A percentile compares a stretch with the other conserved stretches of the same genome.
These are phyloP conservation scores for Ephestia elutella DNA, from an alignment of 1,140 invertebrate genomes.

Conservation along the genomic window DNA sequence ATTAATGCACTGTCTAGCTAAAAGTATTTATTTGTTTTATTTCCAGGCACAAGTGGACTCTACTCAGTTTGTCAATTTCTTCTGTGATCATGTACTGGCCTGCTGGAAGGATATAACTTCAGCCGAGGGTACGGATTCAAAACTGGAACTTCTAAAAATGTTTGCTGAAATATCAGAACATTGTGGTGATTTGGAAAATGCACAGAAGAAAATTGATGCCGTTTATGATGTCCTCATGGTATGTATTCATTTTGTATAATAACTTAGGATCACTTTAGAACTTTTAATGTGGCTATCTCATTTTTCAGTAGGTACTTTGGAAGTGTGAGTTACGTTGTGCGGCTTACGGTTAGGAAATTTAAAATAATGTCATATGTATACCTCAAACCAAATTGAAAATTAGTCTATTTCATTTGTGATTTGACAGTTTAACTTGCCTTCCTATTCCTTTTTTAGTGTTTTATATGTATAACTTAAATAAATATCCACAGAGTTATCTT, in stretches of 20 bases:
- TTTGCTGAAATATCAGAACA: slow-evolving; percentile 89
- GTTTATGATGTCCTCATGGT: slow-evolving; percentile 88
- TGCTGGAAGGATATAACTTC: slow-evolving; percentile 75
- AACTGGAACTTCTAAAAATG: slow-evolving; percentile 89
- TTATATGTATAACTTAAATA: not conserved
- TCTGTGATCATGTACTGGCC: slow-evolving; percentile 89
- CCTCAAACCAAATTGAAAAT: too few species aligned
- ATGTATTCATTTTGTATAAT: slow-evolving; percentile 44
- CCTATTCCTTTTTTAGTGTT: too few species aligned
- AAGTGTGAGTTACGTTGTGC: too few species aligned
- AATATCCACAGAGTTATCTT: slow-evolving; percentile 79
- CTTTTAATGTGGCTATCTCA: too few species aligned
- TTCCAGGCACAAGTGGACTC: slow-evolving; percentile 91
- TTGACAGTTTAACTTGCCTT: too few species aligned
- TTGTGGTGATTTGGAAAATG: slow-evolving; percentile 84
- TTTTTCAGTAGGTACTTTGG: too few species aligned
- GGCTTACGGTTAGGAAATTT: too few species aligned
- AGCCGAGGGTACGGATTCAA: slow-evolving; percentile 78
- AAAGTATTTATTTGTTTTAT: slow-evolving; percentile 25
- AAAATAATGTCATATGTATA: too few species aligned
- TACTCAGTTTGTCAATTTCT: slow-evolving; percentile 88
- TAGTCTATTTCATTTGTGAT: too few species aligned
- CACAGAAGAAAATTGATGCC: slow-evolving; percentile 82
- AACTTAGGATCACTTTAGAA: too few species aligned
- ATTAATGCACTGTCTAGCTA: too few species aligned